Percentiles rank a stretch among this genome's conserved stretches.
These are phyloP conservation scores for Rostratula benghalensis DNA, from an alignment of 2,113 vertebrate species.

Conservation along the genomic window DNA sequence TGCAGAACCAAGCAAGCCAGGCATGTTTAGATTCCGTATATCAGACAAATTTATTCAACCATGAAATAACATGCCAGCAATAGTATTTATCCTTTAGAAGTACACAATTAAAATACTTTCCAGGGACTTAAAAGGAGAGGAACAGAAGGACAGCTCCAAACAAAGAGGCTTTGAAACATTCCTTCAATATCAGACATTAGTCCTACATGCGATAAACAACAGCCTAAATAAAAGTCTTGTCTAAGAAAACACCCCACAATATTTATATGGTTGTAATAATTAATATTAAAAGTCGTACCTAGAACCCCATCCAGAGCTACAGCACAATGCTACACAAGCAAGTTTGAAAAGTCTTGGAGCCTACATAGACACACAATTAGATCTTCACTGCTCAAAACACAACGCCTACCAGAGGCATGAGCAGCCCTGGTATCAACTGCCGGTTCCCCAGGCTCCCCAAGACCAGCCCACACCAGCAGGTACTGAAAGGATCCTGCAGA, in stretches of 20 bases:
- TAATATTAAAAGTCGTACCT: not conserved
- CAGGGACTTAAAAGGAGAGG: not conserved
- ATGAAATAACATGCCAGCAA: not conserved
- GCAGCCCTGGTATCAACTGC: not conserved
- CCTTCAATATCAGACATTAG: not conserved
- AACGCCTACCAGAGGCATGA: not conserved
- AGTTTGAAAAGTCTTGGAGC: not conserved
- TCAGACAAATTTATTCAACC: not conserved
- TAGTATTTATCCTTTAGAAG: not conserved
- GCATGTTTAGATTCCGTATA: not conserved
- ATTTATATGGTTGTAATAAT: not conserved
- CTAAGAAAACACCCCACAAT: not conserved
- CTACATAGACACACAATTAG: not conserved
- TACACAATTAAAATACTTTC: slow-evolving; percentile 1
- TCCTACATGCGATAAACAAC: not conserved
- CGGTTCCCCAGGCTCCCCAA: not conserved
- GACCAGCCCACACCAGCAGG: not conserved
- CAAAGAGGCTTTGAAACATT: not conserved
- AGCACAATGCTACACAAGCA: not conserved
- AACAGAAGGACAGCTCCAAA: not conserved
- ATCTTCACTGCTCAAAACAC: not conserved
- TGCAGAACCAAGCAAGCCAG: not conserved
- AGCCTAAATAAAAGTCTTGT: not conserved
- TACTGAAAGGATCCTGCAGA: not conserved
- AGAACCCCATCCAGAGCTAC: not conserved